These are phyloP conservation scores for Orchesella cincta DNA, from an alignment of 1,140 invertebrate genomes.

Conservation along the genomic window DNA sequence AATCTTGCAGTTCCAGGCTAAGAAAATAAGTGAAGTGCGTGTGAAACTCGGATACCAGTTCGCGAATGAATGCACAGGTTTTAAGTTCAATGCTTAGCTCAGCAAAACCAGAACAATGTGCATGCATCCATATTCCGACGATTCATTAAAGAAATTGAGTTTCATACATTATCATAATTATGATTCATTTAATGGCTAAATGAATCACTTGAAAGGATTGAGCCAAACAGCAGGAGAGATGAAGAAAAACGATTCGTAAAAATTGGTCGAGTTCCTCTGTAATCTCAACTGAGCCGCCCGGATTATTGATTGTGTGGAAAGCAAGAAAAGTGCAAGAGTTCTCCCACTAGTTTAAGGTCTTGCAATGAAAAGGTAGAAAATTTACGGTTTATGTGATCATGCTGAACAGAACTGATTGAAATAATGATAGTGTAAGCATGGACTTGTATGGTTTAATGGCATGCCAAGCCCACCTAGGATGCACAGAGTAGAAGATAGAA, in stretches of 20 bases:
- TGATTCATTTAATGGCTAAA: not conserved
- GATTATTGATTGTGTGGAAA: not conserved
- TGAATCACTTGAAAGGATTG: not conserved
- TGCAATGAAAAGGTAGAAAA: constrained; percentile 1
- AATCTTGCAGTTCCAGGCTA: no score
- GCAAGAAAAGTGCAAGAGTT: not conserved
- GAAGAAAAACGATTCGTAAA: not conserved
- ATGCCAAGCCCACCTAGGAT: constrained; percentile 10
- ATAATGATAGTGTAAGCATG: constrained; percentile 5
- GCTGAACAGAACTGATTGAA: not conserved
- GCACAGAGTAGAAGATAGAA: no score
- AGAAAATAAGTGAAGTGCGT: no score
- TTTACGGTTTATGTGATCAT: constrained; percentile 16
- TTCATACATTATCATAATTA: not conserved
- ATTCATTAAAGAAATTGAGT: no score
- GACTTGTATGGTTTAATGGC: constrained; percentile 20
- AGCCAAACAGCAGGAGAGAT: not conserved
- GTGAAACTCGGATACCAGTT: no score
- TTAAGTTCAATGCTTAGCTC: no score
- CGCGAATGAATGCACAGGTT: no score
- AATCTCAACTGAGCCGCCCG: not conserved
- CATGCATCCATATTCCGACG: no score
- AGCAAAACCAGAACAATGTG: no score
- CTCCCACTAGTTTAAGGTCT: no score
- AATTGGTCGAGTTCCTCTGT: not conserved